These are phyloP conservation scores for Archegozetes longisetosus DNA, from an alignment of 1,140 invertebrate species.

Conservation along the genomic window DNA sequence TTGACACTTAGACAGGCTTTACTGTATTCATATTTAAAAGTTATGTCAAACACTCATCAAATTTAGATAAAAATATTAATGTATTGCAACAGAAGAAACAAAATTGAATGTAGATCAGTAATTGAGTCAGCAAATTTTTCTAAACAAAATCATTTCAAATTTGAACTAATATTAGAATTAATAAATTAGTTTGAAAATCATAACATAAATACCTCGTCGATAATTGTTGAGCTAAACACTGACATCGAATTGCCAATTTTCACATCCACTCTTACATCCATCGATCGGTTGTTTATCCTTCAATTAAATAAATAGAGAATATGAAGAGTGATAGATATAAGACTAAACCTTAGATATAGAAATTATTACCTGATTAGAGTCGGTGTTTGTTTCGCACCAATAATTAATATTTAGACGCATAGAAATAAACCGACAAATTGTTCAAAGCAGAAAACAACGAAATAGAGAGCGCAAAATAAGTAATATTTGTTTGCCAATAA, in stretches of 20 bases:
- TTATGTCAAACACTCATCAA: too few relatives aligned
- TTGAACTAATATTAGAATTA: too few relatives aligned
- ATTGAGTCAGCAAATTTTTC: too few relatives aligned
- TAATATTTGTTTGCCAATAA: conserved; percentile 9
- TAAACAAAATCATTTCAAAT: too few relatives aligned
- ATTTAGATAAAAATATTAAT: too few relatives aligned
- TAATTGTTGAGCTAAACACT: neutral
- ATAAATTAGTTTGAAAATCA: too few relatives aligned
- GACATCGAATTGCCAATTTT: neutral
- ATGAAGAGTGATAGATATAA: too few relatives aligned
- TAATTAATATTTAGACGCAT: conserved; percentile 14
- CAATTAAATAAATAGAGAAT: neutral
- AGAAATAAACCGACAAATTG: conserved; percentile 13
- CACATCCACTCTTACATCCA: neutral
- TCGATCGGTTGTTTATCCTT: neutral
- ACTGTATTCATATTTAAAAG: too few relatives aligned
- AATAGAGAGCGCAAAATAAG: neutral
- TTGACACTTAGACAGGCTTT: too few relatives aligned
- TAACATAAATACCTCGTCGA: neutral
- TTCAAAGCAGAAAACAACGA: conserved; percentile 7
- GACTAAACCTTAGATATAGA: too few relatives aligned
- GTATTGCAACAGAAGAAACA: too few relatives aligned
- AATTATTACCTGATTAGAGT: neutral
- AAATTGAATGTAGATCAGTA: too few relatives aligned
- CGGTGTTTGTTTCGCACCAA: neutral